Evolutionary conservation across 2,797 vertebrate species (phyloP), one percentile per base, ranked within the genome.

Genomic region (Esox masquinongy): DNA sequence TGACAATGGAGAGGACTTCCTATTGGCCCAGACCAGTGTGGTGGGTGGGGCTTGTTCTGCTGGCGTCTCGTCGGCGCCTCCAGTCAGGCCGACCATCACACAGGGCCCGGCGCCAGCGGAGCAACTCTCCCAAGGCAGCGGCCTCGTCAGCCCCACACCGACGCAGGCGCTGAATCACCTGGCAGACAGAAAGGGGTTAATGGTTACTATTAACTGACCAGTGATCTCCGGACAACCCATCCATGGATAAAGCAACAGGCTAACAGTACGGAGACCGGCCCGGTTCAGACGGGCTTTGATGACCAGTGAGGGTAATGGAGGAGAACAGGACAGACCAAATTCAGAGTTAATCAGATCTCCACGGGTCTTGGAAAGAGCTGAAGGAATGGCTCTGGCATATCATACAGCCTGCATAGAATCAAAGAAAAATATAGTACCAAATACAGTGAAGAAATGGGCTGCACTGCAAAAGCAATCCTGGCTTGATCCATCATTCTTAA

Each of bases 141-240:
- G 90, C 95, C 83, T 97, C 95, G 11, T 97, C 93, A 84, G 95
- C 85, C 79, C 92, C 92, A 0, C 93, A 95, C 77, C 95, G 90
- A 84, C 92, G 91, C 78, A 96, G 91, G 81, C 94, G 93, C 84
- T 95, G 96, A 87, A 95, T 94, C 73, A 95, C 93, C 96, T 98
- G 88, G n/a, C 29, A 14, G 71, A 17, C 14, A 34, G 66, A 17
- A 39, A 4, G 68, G 17, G 36, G 19, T 59, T 59, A 24, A 59
- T 59, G 9, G 22, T 3, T 59, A 5, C 1, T 6, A n/a, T 15
- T 19, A n/a, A 56, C 15, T 19, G 19, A 56, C 51, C 22, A 59
- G 24, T 61, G 11, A 61, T 9, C 31, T 14, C 15, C 12, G 19
- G 6, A n/a, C 6, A 24, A 59, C 2, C 16, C 15, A 8, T 34